Evolutionary conservation across 2,888 invertebrate species (phyloP).

Genomic region (Cephus pygmeus): DNA sequence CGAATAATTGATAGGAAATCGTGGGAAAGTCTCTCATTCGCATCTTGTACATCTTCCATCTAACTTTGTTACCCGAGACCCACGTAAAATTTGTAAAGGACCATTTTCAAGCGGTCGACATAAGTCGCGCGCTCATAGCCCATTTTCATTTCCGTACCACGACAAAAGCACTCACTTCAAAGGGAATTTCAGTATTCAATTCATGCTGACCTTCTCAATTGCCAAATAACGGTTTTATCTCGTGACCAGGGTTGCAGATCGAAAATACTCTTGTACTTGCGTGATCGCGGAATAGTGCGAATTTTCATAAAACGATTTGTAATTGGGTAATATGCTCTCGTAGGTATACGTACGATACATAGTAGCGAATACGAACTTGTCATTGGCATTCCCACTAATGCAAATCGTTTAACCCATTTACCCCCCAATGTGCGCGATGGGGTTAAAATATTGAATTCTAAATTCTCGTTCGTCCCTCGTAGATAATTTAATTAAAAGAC

Average conservation of each 20-base stretch:
- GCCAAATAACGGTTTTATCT: not conserved
- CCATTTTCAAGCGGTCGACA: not conserved
- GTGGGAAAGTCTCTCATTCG: not conserved
- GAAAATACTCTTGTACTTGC: not conserved
- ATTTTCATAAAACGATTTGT: not conserved
- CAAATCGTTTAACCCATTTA: not conserved
- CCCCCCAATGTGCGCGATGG: not conserved
- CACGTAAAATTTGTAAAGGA: not conserved
- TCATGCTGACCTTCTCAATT: not conserved
- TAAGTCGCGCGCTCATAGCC: not conserved
- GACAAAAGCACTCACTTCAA: not conserved
- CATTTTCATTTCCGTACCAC: not conserved
- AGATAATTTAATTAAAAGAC: not conserved
- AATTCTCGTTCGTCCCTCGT: not conserved
- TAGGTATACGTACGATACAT: not conserved
- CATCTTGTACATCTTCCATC: not conserved
- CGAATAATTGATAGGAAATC: not conserved
- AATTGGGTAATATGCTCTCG: not conserved
- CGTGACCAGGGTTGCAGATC: not conserved
- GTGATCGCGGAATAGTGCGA: not conserved
- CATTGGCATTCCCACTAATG: not conserved
- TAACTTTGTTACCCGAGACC: not conserved
- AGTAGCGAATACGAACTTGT: not conserved
- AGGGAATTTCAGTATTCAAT: not conserved
- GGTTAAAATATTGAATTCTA: not conserved